These are phyloP conservation scores for Hydropsyche tenuis DNA, from an alignment of 1,140 invertebrate genomes.

Conservation along the genomic window DNA sequence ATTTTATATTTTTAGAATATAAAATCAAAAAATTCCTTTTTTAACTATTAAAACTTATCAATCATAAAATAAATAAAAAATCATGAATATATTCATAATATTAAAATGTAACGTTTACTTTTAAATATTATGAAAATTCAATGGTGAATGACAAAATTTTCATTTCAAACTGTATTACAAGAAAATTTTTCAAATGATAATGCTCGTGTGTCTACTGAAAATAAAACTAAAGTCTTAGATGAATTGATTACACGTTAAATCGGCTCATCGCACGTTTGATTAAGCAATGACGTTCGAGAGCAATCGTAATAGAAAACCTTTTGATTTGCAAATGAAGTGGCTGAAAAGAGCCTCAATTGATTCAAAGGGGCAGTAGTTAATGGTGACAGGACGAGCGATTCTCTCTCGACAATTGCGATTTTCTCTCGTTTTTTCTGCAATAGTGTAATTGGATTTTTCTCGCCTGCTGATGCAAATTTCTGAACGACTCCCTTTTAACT, in stretches of 20 bases:
- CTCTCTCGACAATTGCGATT: constrained; percentile 9
- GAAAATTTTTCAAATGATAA: no score
- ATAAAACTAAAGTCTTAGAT: no score
- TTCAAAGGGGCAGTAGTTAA: constrained; percentile 18
- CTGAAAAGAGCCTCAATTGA: constrained; percentile 17
- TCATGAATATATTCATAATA: no score
- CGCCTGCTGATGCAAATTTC: constrained; percentile 46
- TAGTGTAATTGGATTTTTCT: constrained; percentile 49
- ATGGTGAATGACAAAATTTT: no score
- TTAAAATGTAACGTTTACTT: no score
- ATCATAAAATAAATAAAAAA: no score
- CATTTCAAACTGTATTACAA: no score
- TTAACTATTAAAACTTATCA: no score
- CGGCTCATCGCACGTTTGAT: constrained; percentile 23
- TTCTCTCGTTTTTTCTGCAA: constrained; percentile 26
- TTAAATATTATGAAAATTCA: no score
- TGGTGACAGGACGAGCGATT: constrained; percentile 9
- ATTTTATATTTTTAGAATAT: no score
- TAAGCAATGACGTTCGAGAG: not conserved
- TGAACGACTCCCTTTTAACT: constrained; percentile 33
- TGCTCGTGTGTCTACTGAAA: not conserved
- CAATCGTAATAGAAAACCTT: constrained; percentile 18
- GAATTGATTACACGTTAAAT: not conserved
- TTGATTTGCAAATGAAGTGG: constrained; percentile 23
- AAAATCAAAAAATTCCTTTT: no score